phyloP scores from a whole-genome alignment of 2,113 vertebrate species.

The Carassius auratus region DNA sequence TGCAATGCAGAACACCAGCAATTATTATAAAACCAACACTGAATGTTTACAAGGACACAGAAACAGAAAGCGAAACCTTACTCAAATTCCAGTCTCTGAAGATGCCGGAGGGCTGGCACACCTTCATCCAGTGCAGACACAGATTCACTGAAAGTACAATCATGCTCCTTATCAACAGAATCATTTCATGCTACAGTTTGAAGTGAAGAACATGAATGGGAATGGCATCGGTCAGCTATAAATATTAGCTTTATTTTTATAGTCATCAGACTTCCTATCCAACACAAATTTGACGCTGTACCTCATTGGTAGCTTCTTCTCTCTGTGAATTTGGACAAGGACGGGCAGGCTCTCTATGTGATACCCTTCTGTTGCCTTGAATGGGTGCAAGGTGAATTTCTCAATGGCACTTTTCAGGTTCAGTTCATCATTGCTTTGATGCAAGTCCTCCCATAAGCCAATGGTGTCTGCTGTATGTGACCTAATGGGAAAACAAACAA shows the following conservation, averaged over 20 bases:
- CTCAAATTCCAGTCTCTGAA: conserved; percentile 84
- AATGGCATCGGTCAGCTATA: neutral
- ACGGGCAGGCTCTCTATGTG: conserved; percentile 82
- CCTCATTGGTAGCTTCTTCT: conserved; percentile 74
- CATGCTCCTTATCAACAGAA: neutral
- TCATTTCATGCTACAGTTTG: neutral
- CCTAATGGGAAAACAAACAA: conserved; percentile 69
- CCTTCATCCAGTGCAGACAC: conserved; percentile 64
- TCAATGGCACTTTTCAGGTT: conserved; percentile 74
- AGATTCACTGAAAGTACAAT: conserved; percentile 58
- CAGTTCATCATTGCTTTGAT: conserved; percentile 66
- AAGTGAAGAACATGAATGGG: neutral
- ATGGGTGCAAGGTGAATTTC: conserved; percentile 87
- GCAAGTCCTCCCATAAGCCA: conserved; percentile 83
- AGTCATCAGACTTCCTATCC: neutral
- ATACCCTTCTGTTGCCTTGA: conserved; percentile 82
- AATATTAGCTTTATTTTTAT: neutral
- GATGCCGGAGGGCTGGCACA: conserved; percentile 83
- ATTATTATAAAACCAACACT: neutral
- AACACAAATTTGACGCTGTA: conserved; percentile 56
- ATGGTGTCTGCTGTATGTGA: conserved; percentile 83
- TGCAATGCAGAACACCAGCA: conserved; percentile 47
- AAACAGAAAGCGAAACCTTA: conserved; percentile 51
- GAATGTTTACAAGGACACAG: neutral
- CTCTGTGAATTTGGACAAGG: conserved; percentile 81